A percentile compares a stretch with the other conserved stretches of the same genome.
Conservation (phyloP, 2,888 invertebrate genomes). For the Acronicta psi region DNA sequence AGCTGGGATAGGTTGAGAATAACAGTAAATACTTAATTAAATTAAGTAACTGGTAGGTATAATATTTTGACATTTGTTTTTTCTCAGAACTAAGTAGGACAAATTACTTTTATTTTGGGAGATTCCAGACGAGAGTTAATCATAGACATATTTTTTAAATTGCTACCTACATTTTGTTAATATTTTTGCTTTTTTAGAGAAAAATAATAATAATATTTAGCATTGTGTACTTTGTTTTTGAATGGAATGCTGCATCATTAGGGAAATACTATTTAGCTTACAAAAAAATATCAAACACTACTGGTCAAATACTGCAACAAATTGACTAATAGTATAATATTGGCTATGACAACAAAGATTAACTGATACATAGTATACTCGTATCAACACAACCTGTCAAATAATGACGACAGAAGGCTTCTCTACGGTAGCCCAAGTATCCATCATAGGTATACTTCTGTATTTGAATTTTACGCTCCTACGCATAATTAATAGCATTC, state of each 20-base stretch:
- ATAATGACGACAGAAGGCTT: slow-evolving; percentile 29
- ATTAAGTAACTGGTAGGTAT: too few relatives aligned
- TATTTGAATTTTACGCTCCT: slow-evolving; percentile 22
- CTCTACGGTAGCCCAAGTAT: slow-evolving; percentile 12
- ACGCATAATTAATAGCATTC: slow-evolving; percentile 23
- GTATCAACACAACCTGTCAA: slow-evolving; percentile 47
- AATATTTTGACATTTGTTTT: too few relatives aligned
- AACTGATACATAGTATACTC: slow-evolving; percentile 39
- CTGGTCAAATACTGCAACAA: slow-evolving; percentile 23
- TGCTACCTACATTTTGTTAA: background rate
- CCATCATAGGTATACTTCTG: slow-evolving; percentile 6
- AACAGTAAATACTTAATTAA: too few relatives aligned
- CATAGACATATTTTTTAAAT: background rate
- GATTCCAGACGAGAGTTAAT: slow-evolving; percentile 8
- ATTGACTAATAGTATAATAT: slow-evolving; percentile 23
- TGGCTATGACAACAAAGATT: slow-evolving; percentile 30
- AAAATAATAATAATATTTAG: background rate
- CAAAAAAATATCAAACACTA: slow-evolving; percentile 12
- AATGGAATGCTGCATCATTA: slow-evolving; percentile 50
- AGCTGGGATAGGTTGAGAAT: background rate
- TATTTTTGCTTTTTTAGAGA: slow-evolving; percentile 1
- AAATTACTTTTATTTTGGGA: background rate
- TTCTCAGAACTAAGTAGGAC: background rate
- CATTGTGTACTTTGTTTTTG: slow-evolving; percentile 30
- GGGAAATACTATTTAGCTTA: slow-evolving; percentile 28